These are phyloP conservation scores for Otus sunia DNA, from an alignment of 2,113 vertebrate species.

Conservation along the genomic window DNA sequence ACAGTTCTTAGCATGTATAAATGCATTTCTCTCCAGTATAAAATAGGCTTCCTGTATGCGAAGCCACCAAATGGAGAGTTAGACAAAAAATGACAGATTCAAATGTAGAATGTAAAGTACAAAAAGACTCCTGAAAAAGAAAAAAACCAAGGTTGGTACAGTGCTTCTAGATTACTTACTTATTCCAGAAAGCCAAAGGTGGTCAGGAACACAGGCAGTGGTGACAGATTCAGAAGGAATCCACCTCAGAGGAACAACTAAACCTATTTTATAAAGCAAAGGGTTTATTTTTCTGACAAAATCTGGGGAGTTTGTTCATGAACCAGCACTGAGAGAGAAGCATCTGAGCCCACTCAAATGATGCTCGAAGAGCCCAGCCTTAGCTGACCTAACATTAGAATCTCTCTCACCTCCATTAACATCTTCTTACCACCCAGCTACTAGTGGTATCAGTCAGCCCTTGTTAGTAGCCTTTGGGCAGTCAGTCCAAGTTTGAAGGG, in stretches of 20 bases:
- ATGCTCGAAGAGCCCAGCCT: background rate
- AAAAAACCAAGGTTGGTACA: background rate
- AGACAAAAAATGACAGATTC: conserved; percentile 38
- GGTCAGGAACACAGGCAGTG: background rate
- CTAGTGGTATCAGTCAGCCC: background rate
- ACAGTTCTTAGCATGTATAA: background rate
- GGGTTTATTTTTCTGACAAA: background rate
- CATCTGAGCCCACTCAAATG: background rate
- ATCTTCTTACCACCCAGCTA: background rate
- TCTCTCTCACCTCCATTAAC: background rate
- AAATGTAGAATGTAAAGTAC: conserved; percentile 40
- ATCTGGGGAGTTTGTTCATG: background rate
- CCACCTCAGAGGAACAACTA: background rate
- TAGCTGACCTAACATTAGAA: background rate
- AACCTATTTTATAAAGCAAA: background rate
- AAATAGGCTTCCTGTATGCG: conserved; percentile 14
- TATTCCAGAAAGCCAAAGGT: background rate
- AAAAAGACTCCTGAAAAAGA: background rate
- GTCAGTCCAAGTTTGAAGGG: background rate
- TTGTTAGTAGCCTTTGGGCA: background rate
- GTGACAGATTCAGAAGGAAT: background rate
- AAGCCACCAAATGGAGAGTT: conserved; percentile 40
- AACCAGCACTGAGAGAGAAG: background rate
- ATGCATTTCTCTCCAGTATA: conserved; percentile 15
- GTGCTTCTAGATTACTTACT: background rate